Evolutionary conservation across 64 coral and sea anemone species (phyloP).

Genomic region (Stichodactyla mertensii): DNA sequence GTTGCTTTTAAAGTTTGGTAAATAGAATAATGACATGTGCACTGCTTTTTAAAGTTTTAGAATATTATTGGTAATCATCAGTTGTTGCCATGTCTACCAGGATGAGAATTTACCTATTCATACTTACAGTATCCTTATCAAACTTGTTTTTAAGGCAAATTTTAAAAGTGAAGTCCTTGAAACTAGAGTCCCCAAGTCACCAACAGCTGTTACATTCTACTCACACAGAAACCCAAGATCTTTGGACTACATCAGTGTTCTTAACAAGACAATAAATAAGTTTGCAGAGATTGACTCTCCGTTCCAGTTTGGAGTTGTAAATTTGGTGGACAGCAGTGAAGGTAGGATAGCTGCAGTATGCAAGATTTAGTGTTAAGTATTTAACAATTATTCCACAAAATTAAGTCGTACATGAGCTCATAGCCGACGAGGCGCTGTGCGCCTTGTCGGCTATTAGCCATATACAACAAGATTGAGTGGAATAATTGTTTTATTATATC

Average conservation of each 20-base stretch:
- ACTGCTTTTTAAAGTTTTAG: not conserved
- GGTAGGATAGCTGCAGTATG: constrained; percentile 12
- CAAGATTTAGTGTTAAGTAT: not conserved
- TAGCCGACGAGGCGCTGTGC: no score
- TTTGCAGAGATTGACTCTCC: constrained; percentile 39
- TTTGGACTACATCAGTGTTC: constrained; percentile 53
- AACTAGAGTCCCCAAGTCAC: constrained; percentile 56
- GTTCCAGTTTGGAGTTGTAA: constrained; percentile 60
- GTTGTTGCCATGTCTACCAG: not conserved
- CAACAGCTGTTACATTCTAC: constrained; percentile 70
- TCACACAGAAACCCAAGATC: constrained; percentile 55
- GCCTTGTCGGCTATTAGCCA: no score
- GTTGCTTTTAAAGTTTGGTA: no score
- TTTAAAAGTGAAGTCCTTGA: constrained; percentile 69
- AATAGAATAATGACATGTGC: no score
- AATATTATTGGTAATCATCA: not conserved
- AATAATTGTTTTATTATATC: no score
- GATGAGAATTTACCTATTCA: not conserved
- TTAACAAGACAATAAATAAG: constrained; percentile 32
- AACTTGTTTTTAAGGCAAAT: constrained; percentile 54
- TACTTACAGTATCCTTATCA: not conserved
- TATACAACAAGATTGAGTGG: no score
- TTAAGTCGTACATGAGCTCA: no score
- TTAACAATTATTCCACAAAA: no score
- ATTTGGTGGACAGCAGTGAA: constrained; percentile 60